A percentile compares a stretch with the other conserved stretches of the same genome.
These are phyloP conservation scores for Apis cerana DNA, from an alignment of 1,140 invertebrate genomes.

Conservation along the genomic window DNA sequence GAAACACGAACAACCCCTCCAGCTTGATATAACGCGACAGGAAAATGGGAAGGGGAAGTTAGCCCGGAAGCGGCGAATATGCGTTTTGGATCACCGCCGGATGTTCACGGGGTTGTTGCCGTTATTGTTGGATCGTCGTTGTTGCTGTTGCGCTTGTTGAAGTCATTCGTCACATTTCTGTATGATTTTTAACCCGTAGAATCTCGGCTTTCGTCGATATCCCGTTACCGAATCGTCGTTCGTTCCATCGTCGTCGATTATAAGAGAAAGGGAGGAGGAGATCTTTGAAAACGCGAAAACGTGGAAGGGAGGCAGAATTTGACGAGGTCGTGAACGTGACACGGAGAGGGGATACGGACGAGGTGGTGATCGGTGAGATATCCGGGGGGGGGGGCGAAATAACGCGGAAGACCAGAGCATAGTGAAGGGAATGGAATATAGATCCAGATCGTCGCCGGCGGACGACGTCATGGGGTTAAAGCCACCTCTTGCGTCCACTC, in stretches of 20 bases:
- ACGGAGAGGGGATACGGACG: constrained; percentile 8
- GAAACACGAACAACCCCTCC: constrained; percentile 61
- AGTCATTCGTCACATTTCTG: background rate
- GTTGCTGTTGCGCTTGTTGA: constrained; percentile 11
- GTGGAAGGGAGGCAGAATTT: background rate
- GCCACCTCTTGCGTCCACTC: constrained; percentile 44
- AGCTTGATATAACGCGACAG: constrained; percentile 57
- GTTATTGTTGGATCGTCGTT: constrained; percentile 41
- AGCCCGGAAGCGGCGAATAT: constrained; percentile 73
- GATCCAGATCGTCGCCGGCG: constrained; percentile 34
- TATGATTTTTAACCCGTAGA: background rate
- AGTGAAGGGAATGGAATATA: constrained; percentile 25
- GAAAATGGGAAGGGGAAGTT: constrained; percentile 45
- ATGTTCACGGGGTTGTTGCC: constrained; percentile 54
- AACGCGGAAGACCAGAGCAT: constrained; percentile 25
- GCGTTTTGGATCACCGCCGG: constrained; percentile 67
- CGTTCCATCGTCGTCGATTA: background rate
- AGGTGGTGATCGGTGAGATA: constrained; percentile 13
- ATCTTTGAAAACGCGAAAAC: background rate
- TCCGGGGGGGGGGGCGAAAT: constrained; percentile 26
- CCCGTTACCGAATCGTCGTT: background rate
- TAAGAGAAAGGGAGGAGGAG: background rate
- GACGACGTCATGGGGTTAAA: constrained; percentile 48
- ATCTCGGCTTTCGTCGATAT: background rate
- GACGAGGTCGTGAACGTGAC: background rate